phyloP scores from a whole-genome alignment of 1,140 invertebrate genomes.

The Achroia grisella region DNA sequence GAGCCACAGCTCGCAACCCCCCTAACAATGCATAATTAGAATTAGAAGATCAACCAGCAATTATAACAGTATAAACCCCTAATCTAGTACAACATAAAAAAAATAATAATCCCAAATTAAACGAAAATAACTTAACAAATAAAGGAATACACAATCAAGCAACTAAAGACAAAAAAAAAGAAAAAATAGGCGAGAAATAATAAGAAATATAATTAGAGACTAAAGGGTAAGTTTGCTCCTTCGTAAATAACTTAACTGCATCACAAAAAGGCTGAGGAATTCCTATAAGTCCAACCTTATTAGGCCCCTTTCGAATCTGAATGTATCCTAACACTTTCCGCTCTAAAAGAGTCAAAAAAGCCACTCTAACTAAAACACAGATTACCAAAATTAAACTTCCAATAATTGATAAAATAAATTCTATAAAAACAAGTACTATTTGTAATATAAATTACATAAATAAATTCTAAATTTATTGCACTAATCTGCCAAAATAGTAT shows the following conservation, averaged over 20 bases:
- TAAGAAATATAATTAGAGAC: conserved; percentile 72
- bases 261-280: conserved; percentile 79
- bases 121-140: conserved; percentile 52
- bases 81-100: conserved; percentile 74
- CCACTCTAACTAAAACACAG: conserved; percentile 74
- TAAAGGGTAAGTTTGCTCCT: conserved; percentile 70
- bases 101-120: conserved; percentile 72
- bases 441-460: conserved; percentile 65
- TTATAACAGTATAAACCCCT: conserved; percentile 74
- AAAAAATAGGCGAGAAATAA: conserved; percentile 75
- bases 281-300: conserved; percentile 77
- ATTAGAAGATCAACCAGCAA: conserved; percentile 79
- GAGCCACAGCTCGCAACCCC: conserved; percentile 75
- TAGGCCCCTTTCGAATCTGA: conserved; percentile 81
- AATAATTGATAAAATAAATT: conserved; percentile 63
- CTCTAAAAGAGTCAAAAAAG: conserved; percentile 81
- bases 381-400: conserved; percentile 69
- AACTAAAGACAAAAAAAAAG: conserved; percentile 73
- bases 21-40: conserved; percentile 80
- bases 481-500: conserved; percentile 76
- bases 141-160: conserved; percentile 71
- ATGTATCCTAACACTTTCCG: conserved; percentile 80
- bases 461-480: conserved; percentile 79
- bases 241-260: conserved; percentile 80
- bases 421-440: conserved; percentile 65